phyloP scores from a whole-genome alignment of 2,888 invertebrate genomes.

The Lasioglossum figueresi region DNA sequence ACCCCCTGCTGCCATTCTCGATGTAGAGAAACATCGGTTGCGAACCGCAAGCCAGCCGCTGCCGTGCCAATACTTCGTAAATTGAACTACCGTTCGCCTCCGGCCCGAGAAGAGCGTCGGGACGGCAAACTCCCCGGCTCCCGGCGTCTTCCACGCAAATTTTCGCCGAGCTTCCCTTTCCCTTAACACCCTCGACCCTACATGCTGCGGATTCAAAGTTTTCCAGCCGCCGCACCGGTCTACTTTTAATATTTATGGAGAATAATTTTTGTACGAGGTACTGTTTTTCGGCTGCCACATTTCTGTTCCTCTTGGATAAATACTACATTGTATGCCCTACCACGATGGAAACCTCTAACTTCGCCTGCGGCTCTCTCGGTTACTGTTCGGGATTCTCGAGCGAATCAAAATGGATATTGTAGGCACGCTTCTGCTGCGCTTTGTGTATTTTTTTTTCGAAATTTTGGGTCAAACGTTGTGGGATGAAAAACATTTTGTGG shows the following conservation, averaged over 20 bases:
- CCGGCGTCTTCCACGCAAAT: slow-evolving; percentile 49
- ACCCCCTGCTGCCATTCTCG: slow-evolving; percentile 19
- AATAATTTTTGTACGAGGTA: background rate
- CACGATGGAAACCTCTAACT: background rate
- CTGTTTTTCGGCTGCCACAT: background rate
- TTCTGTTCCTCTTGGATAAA: background rate
- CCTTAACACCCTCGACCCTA: background rate
- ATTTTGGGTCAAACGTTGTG: background rate
- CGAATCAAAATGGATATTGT: background rate
- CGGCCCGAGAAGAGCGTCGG: slow-evolving; percentile 18
- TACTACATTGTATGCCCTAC: background rate
- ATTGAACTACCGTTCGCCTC: slow-evolving; percentile 49
- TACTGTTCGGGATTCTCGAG: background rate
- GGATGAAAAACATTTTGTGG: background rate
- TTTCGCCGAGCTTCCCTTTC: slow-evolving; percentile 41
- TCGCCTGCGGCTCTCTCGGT: background rate
- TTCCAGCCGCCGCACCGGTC: background rate
- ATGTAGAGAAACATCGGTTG: slow-evolving; percentile 30
- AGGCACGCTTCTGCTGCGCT: too few relatives aligned
- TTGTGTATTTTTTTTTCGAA: too few relatives aligned
- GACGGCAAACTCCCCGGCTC: slow-evolving; percentile 32
- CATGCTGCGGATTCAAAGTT: slow-evolving; percentile 1
- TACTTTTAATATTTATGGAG: background rate
- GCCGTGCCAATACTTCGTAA: slow-evolving; percentile 42
- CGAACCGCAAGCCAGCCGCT: slow-evolving; percentile 41